Conservation (phyloP, 64 coral and sea anemone genomes). For the Montipora capricornis region DNA sequence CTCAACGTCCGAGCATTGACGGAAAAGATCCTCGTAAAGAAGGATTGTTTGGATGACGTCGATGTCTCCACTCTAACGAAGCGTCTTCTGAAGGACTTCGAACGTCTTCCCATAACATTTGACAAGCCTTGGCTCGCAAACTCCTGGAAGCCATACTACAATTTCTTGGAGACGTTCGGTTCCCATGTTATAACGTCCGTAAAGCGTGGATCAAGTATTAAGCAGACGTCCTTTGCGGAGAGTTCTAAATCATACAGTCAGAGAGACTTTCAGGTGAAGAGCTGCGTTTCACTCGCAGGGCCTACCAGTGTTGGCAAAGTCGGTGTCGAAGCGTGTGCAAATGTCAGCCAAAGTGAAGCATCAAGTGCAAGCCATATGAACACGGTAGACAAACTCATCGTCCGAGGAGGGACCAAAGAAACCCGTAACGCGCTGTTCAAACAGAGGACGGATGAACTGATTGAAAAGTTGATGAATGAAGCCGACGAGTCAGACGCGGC, state of each 20-base stretch:
- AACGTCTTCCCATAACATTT: neutral
- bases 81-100: constrained; percentile 12
- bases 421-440: constrained; percentile 28
- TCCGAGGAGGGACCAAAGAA: constrained; percentile 2
- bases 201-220: constrained; percentile 33
- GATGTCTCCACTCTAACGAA: neutral
- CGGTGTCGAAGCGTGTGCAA: constrained; percentile 24
- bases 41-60: constrained; percentile 12
- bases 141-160: constrained; percentile 48
- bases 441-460: neutral
- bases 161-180: constrained; percentile 48
- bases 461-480: constrained; percentile 46
- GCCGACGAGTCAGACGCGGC: neutral
- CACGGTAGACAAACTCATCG: too few species aligned
- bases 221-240: constrained; percentile 50
- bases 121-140: constrained; percentile 23
- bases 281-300: constrained; percentile 30
- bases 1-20: constrained; percentile 3
- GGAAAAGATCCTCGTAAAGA: constrained; percentile 26
- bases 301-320: neutral
- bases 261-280: constrained; percentile 54
- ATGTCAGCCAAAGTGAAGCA: constrained; percentile 29
- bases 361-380: neutral
- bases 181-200: constrained; percentile 62
- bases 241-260: constrained; percentile 13